These are phyloP conservation scores for Bombyx huttoni DNA, from an alignment of 2,888 invertebrate species.

Conservation along the genomic window DNA sequence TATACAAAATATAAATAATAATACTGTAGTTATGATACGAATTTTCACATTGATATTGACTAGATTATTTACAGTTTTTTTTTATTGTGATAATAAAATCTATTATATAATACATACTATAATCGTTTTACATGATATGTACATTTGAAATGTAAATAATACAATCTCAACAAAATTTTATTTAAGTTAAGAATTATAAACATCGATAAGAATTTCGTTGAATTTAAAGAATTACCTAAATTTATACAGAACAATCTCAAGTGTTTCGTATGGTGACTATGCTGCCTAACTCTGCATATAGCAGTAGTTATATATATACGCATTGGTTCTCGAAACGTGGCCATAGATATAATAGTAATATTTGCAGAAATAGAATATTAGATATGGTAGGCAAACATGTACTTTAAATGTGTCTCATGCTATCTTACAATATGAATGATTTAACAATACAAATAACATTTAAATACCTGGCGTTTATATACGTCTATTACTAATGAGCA, in stretches of 20 bases:
- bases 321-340: too few relatives aligned
- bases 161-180: not conserved
- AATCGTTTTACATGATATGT: not conserved
- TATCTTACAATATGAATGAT: constrained; percentile 12
- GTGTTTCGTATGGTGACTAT: too few relatives aligned
- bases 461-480: constrained; percentile 25
- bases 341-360: too few relatives aligned
- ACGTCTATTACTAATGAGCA: constrained; percentile 52
- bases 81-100: not conserved
- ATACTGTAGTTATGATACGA: too few relatives aligned
- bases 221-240: not conserved
- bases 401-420: too few relatives aligned
- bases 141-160: not conserved
- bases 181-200: not conserved
- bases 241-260: not conserved
- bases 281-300: too few relatives aligned
- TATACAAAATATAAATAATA: too few relatives aligned
- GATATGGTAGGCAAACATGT: too few relatives aligned
- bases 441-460: constrained; percentile 17
- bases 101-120: not conserved
- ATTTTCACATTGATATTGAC: not conserved
- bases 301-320: too few relatives aligned
- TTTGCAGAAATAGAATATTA: too few relatives aligned
- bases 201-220: not conserved
- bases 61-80: not conserved